Conservation (phyloP, 2,113 vertebrate species). For the Tricholaema leucomelas region DNA sequence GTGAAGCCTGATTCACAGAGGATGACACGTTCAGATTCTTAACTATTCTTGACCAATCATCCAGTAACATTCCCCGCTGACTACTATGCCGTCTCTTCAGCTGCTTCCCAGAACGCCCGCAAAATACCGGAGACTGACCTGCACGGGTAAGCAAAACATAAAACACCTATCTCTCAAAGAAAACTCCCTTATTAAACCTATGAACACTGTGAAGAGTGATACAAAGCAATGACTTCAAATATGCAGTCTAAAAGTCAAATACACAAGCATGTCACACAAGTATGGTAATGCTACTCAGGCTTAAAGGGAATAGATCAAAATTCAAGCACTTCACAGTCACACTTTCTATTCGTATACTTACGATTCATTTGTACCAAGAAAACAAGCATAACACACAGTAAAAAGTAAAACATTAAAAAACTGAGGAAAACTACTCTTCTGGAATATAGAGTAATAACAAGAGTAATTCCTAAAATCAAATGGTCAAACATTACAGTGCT, state of each 20-base stretch:
- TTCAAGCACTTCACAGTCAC: background rate
- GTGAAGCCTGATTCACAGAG: conserved; percentile 91
- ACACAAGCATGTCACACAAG: accelerated
- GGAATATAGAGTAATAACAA: background rate
- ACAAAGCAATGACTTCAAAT: background rate
- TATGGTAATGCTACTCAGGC: accelerated
- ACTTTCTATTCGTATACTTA: background rate
- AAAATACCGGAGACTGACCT: conserved; percentile 91
- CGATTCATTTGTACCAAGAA: background rate
- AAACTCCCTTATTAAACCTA: background rate
- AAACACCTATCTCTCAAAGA: background rate
- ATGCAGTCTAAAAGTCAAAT: background rate
- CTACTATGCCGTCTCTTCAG: conserved; percentile 88
- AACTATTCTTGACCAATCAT: conserved; percentile 96
- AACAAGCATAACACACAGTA: background rate
- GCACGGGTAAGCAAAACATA: background rate
- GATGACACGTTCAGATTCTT: conserved; percentile 93
- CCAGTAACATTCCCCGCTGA: conserved; percentile 92
- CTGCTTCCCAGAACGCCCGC: conserved; percentile 95
- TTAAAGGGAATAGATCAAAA: background rate
- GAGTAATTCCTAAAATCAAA: background rate
- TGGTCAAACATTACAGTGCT: background rate
- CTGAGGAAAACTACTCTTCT: background rate
- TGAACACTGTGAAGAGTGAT: background rate
- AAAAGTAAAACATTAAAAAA: background rate